Percentiles rank a stretch among this genome's conserved stretches.
These are phyloP conservation scores for Portevinia maculata DNA, from an alignment of 2,888 invertebrate species.

Conservation along the genomic window DNA sequence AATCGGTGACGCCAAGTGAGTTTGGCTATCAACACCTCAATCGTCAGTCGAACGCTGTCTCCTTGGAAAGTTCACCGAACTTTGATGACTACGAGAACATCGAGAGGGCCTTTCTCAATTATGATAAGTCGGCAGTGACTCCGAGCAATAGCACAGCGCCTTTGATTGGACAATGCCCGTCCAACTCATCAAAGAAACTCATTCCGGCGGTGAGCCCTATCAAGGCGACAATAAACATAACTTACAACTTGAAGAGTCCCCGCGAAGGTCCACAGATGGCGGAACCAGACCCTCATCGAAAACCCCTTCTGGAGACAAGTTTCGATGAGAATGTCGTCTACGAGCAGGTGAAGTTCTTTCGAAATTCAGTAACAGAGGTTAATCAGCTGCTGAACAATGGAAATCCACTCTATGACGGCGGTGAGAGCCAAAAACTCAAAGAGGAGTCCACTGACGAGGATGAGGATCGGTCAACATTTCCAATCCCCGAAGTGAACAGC, in stretches of 20 bases:
- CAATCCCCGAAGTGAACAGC: constrained; percentile 72
- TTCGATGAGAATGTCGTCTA: constrained; percentile 86
- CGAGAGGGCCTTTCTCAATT: constrained; percentile 75
- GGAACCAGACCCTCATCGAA: constrained; percentile 73
- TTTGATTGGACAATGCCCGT: constrained; percentile 70
- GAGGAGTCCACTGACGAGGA: constrained; percentile 50
- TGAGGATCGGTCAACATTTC: constrained; percentile 50
- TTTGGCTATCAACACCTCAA: constrained; percentile 83
- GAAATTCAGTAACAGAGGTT: constrained; percentile 89
- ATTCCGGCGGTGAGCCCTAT: constrained; percentile 83
- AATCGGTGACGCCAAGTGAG: constrained; percentile 83
- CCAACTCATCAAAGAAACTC: constrained; percentile 71
- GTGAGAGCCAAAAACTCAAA: constrained; percentile 53
- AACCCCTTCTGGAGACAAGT: constrained; percentile 84
- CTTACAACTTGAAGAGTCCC: constrained; percentile 86
- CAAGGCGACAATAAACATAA: constrained; percentile 89
- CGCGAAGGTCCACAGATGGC: constrained; percentile 79
- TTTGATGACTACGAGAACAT: constrained; percentile 81
- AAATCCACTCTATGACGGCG: constrained; percentile 46
- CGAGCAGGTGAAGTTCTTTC: constrained; percentile 90
- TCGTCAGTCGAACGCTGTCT: constrained; percentile 81
- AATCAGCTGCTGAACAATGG: constrained; percentile 85
- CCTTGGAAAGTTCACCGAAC: constrained; percentile 81
- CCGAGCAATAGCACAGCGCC: constrained; percentile 80
- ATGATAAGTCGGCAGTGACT: constrained; percentile 76